Percentiles rank a stretch among this genome's conserved stretches.
Evolutionary conservation across 2,888 invertebrate species (phyloP).

Genomic region (Stenolophus ochropezus): DNA sequence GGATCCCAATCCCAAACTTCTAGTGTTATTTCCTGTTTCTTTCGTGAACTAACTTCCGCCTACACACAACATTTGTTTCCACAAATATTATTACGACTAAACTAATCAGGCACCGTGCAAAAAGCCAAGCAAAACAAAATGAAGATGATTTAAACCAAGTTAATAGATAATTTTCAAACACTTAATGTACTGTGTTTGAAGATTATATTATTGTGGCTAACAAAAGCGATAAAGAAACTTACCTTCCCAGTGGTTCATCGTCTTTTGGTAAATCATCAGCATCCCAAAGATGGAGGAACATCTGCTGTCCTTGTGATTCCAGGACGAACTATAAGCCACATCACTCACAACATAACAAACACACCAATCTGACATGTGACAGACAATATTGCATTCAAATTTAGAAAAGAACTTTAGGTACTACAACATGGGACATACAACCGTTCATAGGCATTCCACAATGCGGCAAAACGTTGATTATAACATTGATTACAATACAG

Average conservation of each 20-base stretch:
- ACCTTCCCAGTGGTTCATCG: conserved; percentile 94
- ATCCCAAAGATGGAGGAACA: conserved; percentile 88
- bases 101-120: conserved; percentile 30
- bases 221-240: conserved; percentile 69
- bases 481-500: too few species aligned
- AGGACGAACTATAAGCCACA: conserved; percentile 72
- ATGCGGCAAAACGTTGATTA: neutral
- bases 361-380: conserved; percentile 63
- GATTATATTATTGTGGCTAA: neutral
- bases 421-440: neutral
- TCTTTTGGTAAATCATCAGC: conserved; percentile 88
- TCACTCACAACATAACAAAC: conserved; percentile 68
- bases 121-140: conserved; percentile 35
- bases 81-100: conserved; percentile 47
- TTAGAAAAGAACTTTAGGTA: conserved; percentile 37
- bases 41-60: conserved; percentile 85
- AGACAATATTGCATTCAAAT: conserved; percentile 20
- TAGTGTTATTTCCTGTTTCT: conserved; percentile 84
- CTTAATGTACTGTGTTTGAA: neutral
- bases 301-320: conserved; percentile 82
- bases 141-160: conserved; percentile 8
- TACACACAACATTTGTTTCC: conserved; percentile 68
- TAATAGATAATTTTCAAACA: neutral
- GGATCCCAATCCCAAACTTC: conserved; percentile 91
- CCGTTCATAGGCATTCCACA: neutral